Base-by-base conservation (phyloP, 2,113 vertebrate genomes). In the Sinocyclocheilus maitianheensis region DNA sequence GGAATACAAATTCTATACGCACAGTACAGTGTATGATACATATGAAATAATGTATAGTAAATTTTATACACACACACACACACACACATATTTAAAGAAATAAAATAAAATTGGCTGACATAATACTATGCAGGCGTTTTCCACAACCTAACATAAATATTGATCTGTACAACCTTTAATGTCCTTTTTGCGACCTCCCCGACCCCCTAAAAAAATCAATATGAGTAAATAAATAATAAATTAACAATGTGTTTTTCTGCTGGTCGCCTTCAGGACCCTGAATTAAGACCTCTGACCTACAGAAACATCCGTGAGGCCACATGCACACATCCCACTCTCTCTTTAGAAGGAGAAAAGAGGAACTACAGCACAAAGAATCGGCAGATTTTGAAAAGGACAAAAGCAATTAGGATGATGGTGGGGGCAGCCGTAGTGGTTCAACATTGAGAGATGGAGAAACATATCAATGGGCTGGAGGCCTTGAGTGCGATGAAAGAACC, bases 401-500 rank as follows among this genome's bases (percentile, higher is more conserved):
- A 75, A 40, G 26, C 62, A 30, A 82, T 65, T 77, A 65, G 76
- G 79, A 51, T 11, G 60, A 34, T 51, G 43, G 77, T 48, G 48
- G 40, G 85, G 55, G 55, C 7, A 43, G 20, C 34, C 3, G 2
- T 55, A 5, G 13, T 67, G 46, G 77, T 75, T 51, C 30, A 48
- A 48, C 62, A 51, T 30, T 7, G 24, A 71, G 40, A 60, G 22
- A 62, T 8, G 81, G 86, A 79, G 48, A 74, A 76, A 83, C 26
- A 55, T 81, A 77, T 87, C 40, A 79, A 83, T 79, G 51, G 71
- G 40, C 26, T 43, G 13, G 16, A 78, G 83, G 71, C 83, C 85
- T 85, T 87, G 85, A 89, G 77, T 37, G 62, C 74, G 77, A 86
- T 88, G 81, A 87, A 88, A 77, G 71, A 51, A 77, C 78, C 81